Evolutionary conservation across 1,140 invertebrate genomes (phyloP).

Genomic region (Cyrtorhinus lividipennis): DNA sequence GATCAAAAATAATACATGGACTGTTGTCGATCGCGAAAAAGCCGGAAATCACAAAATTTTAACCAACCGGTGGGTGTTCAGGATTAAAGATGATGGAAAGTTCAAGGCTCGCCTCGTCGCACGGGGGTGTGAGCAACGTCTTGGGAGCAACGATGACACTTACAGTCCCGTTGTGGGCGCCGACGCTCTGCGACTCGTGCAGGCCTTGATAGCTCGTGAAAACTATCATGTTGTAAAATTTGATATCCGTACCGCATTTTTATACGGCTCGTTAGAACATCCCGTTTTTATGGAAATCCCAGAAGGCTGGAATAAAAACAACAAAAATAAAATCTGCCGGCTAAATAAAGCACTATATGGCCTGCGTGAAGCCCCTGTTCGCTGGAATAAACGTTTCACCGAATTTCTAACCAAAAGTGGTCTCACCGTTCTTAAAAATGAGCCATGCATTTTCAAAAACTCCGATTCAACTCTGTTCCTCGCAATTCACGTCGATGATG

Average conservation of each 20-base stretch:
- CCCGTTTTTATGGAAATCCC: slow-evolving; percentile 16
- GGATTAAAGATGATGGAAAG: slow-evolving; percentile 13
- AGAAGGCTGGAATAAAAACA: slow-evolving; percentile 20
- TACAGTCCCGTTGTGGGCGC: slow-evolving; percentile 29
- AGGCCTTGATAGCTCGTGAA: slow-evolving; percentile 29
- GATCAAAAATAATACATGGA: slow-evolving; percentile 25
- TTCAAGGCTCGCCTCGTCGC: slow-evolving; percentile 32
- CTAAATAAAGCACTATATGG: slow-evolving; percentile 32
- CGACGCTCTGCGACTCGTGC: slow-evolving; percentile 30
- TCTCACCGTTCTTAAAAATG: neutral
- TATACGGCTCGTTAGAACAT: neutral
- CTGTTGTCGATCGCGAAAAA: neutral
- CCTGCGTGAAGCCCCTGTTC: slow-evolving; percentile 29
- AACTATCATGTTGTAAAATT: slow-evolving; percentile 30
- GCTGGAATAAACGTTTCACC: slow-evolving; percentile 25
- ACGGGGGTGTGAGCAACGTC: slow-evolving; percentile 29
- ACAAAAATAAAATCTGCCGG: slow-evolving; percentile 28
- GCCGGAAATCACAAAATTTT: slow-evolving; percentile 15
- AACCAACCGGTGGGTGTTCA: slow-evolving; percentile 21
- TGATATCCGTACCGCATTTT: slow-evolving; percentile 29
- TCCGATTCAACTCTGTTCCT: neutral
- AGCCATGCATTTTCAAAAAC: neutral
- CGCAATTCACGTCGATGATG: slow-evolving; percentile 13
- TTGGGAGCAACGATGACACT: slow-evolving; percentile 28
- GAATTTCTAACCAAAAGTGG: slow-evolving; percentile 7